phyloP scores from a whole-genome alignment of 2,113 vertebrate species.

The Etheostoma spectabile region DNA sequence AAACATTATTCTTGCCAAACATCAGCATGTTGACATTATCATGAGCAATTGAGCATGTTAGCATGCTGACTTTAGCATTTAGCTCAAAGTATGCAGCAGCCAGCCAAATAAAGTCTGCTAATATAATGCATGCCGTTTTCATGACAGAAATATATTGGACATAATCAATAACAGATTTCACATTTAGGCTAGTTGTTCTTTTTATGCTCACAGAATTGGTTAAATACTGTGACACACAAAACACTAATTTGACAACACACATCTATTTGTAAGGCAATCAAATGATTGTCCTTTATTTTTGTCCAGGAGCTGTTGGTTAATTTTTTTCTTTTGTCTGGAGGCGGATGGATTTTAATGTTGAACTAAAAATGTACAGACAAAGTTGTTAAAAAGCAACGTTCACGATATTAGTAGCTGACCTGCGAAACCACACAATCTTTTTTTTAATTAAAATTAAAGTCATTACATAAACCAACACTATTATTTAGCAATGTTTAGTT shows the following conservation, averaged over 20 bases:
- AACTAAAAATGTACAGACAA: not conserved
- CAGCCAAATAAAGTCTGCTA: not conserved
- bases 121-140: not conserved
- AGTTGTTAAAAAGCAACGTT: not conserved
- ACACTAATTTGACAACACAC: not conserved
- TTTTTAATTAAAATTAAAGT: not conserved
- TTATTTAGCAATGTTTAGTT: slow-evolving; percentile 13
- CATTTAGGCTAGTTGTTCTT: not conserved
- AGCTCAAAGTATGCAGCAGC: too few relatives aligned
- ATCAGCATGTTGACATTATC: too few relatives aligned
- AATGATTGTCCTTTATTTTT: not conserved
- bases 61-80: too few relatives aligned
- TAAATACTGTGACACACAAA: not conserved
- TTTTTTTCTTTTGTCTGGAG: not conserved
- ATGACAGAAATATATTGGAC: not conserved
- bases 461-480: slow-evolving; percentile 9
- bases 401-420: not conserved
- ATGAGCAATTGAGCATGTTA: too few relatives aligned
- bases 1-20: too few relatives aligned
- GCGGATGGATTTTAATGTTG: not conserved
- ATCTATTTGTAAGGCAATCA: not conserved
- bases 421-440: not conserved
- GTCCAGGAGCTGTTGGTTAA: not conserved
- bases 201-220: not conserved
- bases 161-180: not conserved